phyloP scores from a whole-genome alignment of 2,888 invertebrate genomes.

The Oscheius myriophilus region DNA sequence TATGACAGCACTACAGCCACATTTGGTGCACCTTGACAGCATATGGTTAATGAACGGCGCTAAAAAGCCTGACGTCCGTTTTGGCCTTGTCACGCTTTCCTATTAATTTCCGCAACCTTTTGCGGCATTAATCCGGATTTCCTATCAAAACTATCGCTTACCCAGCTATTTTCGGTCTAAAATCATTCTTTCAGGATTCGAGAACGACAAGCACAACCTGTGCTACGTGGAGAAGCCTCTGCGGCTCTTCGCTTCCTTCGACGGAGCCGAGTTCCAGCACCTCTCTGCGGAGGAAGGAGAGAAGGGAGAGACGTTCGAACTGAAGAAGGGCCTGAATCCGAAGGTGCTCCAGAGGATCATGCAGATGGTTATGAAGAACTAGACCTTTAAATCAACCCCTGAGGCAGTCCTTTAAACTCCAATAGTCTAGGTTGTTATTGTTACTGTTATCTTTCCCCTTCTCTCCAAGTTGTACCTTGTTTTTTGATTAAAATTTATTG shows the following conservation, averaged over 20 bases:
- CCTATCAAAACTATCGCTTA: no score
- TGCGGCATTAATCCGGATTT: no score
- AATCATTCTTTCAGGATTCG: slow-evolving; percentile 39
- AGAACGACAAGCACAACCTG: slow-evolving; percentile 45
- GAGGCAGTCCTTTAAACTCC: no score
- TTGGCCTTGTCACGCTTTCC: no score
- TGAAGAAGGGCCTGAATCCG: slow-evolving; percentile 43
- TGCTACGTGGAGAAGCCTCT: slow-evolving; percentile 50
- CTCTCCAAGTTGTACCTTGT: slow-evolving; percentile 1
- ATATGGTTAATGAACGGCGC: no score
- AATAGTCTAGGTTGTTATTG: neutral
- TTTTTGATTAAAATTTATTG: slow-evolving; percentile 10
- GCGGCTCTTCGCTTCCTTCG: slow-evolving; percentile 33
- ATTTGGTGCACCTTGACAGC: no score
- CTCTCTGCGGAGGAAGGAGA: slow-evolving; percentile 14
- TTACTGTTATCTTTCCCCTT: slow-evolving; percentile 6
- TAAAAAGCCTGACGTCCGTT: no score
- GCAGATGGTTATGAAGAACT: slow-evolving; percentile 58
- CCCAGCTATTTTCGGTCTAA: neutral
- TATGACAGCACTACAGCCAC: no score
- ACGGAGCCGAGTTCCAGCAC: slow-evolving; percentile 30
- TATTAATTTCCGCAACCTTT: no score
- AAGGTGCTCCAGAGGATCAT: slow-evolving; percentile 50
- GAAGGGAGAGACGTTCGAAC: neutral
- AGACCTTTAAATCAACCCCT: slow-evolving; percentile 17